Evolutionary conservation across 1,140 invertebrate genomes (phyloP), one percentile per base, ranked within the genome.

Genomic region (fruit fly (Drosophila melanogaster)): DNA sequence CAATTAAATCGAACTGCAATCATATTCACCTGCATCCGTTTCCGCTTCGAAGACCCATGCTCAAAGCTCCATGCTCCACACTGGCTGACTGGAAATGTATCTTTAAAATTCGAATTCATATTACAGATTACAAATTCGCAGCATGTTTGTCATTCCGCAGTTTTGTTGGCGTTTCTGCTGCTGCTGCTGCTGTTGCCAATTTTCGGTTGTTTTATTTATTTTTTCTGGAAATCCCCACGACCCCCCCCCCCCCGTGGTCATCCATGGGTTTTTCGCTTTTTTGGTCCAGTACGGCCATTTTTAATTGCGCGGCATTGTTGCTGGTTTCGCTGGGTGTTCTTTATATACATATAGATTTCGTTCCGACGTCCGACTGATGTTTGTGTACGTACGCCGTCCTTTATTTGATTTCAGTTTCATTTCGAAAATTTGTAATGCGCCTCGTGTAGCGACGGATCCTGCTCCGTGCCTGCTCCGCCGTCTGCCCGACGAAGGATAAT

Each of bases 381-480:
- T 55, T 75, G 57, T 65, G 24, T 66, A 11, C 41, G 53, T 22
- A 56, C 37, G 40, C 49, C 73, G 77, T 89, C 71, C 80, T 84
- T 87, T 89, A 89, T 87, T 89, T 87, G 84, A 87, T 87, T 87
- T 87, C 84, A 87, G 79, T 87, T 87, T 87, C 84, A 80, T 89
- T 87, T 89, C 66, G 75, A 80, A 84, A 89, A 89, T 87, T 87
- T 89, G 84, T 84, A 87, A 87, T 87, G 79, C 84, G 72, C 72
- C 56, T 66, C 84, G 83, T 87, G 84, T 85, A 86, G 72, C 81
- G 57, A 51, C 61, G 61, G 66, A 47, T 67, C 81, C 66, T 70
- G 71, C 74, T 65, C 75, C 66, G 65, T 76, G 72, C 66, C 69
- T 77, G 71, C 61, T 67, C 43, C 75, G 58, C 38, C 50, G 66